Evolutionary conservation across 64 coral and sea anemone genomes (phyloP).

Genomic region (Cladopsammia gracilis): DNA sequence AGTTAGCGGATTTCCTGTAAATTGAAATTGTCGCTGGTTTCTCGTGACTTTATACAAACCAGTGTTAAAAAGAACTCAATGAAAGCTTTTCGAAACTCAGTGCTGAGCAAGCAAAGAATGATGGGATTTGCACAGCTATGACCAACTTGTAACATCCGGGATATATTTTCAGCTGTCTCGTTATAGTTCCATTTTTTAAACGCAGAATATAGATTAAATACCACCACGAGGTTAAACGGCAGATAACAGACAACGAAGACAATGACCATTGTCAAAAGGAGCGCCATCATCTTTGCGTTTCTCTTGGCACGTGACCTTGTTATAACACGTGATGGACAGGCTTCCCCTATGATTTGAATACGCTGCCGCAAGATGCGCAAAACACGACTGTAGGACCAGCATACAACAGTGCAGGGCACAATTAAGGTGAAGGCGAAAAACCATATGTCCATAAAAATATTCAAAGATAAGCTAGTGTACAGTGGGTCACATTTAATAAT

Average conservation of each 20-base stretch:
- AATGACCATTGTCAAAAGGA: background rate
- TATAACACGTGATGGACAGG: background rate
- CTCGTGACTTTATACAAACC: no score
- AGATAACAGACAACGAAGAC: background rate
- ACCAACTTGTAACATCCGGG: slow-evolving; percentile 9
- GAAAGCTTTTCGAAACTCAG: background rate
- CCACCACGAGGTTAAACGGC: background rate
- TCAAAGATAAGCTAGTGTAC: no score
- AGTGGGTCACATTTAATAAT: no score
- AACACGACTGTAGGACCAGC: background rate
- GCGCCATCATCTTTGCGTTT: background rate
- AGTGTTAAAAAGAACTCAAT: background rate
- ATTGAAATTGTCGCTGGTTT: no score
- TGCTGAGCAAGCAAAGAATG: background rate
- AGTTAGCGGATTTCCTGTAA: no score
- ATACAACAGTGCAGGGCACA: background rate
- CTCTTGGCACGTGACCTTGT: background rate
- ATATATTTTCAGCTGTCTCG: background rate
- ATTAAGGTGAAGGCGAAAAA: no score
- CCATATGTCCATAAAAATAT: no score
- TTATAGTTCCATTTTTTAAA: background rate
- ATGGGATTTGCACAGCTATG: slow-evolving; percentile 18
- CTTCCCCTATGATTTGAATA: background rate
- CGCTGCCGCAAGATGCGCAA: background rate
- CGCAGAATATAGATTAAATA: background rate